These are phyloP conservation scores for Drosophila rufa DNA, from an alignment of 1,140 invertebrate genomes.

Conservation along the genomic window DNA sequence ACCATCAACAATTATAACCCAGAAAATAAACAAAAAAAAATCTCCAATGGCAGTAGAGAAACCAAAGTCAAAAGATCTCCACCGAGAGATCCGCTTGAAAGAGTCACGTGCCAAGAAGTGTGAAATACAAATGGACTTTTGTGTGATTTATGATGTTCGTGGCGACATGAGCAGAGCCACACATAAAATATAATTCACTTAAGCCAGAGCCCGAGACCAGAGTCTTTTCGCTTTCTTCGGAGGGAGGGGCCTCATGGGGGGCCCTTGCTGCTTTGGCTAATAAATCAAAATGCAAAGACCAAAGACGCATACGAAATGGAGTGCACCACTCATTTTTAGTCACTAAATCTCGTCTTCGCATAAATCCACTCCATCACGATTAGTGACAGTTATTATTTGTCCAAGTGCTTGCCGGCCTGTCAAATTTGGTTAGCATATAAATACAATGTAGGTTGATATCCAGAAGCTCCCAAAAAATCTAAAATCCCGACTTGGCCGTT, in stretches of 20 bases:
- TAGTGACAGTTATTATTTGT: conserved; percentile 55
- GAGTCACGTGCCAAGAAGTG: conserved; percentile 53
- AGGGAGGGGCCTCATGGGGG: not conserved
- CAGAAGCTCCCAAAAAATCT: not conserved
- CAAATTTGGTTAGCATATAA: conserved; percentile 23
- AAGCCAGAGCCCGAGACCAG: conserved; percentile 2
- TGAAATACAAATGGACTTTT: conserved; percentile 52
- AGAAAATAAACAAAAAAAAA: conserved; percentile 13
- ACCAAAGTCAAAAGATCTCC: conserved; percentile 40
- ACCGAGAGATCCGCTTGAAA: conserved; percentile 24
- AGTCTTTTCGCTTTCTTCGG: conserved; percentile 16
- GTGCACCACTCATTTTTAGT: conserved; percentile 41
- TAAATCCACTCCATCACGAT: conserved; percentile 52
- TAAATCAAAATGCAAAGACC: conserved; percentile 46
- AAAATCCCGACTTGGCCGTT: not conserved
- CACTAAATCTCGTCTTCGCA: conserved; percentile 38
- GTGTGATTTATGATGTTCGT: conserved; percentile 52
- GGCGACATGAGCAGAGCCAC: conserved; percentile 39
- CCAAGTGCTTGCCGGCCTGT: conserved; percentile 32
- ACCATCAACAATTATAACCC: conserved; percentile 26
- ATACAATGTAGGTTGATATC: conserved; percentile 4
- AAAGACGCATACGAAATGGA: conserved; percentile 38
- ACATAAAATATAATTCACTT: conserved; percentile 54
- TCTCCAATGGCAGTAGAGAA: conserved; percentile 5
- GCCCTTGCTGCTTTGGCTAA: conserved; percentile 17